A percentile compares a stretch with the other conserved stretches of the same genome.
These are phyloP conservation scores for Musca domestica DNA, from an alignment of 1,140 invertebrate species.

Conservation along the genomic window DNA sequence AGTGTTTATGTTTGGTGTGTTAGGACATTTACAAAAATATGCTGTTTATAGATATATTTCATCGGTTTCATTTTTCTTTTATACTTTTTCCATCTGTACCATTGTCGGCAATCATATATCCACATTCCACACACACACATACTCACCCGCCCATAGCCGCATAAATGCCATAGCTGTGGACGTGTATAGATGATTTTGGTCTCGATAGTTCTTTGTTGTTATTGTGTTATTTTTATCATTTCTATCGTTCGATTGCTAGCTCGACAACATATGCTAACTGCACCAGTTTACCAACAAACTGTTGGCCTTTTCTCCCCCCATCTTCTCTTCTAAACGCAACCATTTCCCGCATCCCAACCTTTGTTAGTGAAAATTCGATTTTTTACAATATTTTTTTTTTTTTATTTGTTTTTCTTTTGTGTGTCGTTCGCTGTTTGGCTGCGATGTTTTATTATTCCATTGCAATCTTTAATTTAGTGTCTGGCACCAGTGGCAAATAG, in stretches of 20 bases:
- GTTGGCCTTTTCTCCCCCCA: too few species aligned
- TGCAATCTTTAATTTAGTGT: conserved; percentile 22
- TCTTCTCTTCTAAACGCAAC: too few species aligned
- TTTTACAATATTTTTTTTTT: conserved; percentile 10
- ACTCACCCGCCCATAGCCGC: too few species aligned
- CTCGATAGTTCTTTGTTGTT: too few species aligned
- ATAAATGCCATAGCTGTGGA: too few species aligned
- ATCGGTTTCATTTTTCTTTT: background rate
- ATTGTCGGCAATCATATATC: background rate
- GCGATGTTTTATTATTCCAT: conserved; percentile 5
- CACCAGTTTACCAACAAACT: too few species aligned
- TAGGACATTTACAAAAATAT: background rate
- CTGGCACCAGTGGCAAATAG: conserved; percentile 21
- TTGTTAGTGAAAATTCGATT: background rate
- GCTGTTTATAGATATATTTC: conserved; percentile 18
- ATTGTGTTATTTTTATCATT: too few species aligned
- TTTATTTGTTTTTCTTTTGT: background rate
- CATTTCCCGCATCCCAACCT: too few species aligned
- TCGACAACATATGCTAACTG: too few species aligned
- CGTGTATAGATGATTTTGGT: too few species aligned
- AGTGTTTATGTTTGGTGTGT: background rate
- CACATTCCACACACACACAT: too few species aligned
- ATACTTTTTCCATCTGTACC: background rate
- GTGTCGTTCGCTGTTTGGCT: background rate
- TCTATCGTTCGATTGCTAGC: too few species aligned